Evolutionary conservation across 2,888 invertebrate genomes (phyloP), one percentile per base, ranked within the genome.

Genomic region (Bugulina stolonifera): DNA sequence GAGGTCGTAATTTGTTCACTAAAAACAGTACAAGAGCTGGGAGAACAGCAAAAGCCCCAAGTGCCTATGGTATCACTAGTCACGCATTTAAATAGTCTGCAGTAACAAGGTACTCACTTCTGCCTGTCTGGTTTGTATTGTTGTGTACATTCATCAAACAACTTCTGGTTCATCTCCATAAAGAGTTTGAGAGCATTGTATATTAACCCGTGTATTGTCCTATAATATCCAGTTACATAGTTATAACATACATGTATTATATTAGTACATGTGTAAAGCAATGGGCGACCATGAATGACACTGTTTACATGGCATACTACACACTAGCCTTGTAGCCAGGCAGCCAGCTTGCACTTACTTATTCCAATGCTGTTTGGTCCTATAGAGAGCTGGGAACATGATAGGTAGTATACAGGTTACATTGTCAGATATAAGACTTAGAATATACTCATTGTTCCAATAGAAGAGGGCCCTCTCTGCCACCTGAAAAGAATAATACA

Each of bases 101-200:
- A 18, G 43, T 43, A 43, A 10, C 43, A 43, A 18, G 18, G 18
- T 43, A 18, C 5, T 90, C 87, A 98, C 98, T 95, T 97, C 89
- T 97, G 97, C 87, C 97, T 89, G 87, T 99, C 98, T 82, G 94
- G 93, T 88, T 99, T 99, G 88, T 98, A 99, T 87, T 94, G 95
- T 92, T 83, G 98, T 94, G 85, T 99, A 90, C 88, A 85, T 73
- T 99, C 98, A 86, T 99, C 99, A 84, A 99, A 99, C 78, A 99
- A 89, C 87, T 96, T 97, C 84, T 96, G 96, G 89, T 99, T 99
- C 98, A 99, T 99, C 87, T 99, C 99, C 99, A 99, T 99, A 87
- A 99, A 99, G 73, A 98, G 92, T 88, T 99, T 99, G 82, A 99
- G 91, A 83, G 99, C 99, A 87, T 99, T 99, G 88, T 99, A 99